Evolutionary conservation across 2,797 vertebrate species (phyloP).

Genomic region (Spondyliosoma cantharus): DNA sequence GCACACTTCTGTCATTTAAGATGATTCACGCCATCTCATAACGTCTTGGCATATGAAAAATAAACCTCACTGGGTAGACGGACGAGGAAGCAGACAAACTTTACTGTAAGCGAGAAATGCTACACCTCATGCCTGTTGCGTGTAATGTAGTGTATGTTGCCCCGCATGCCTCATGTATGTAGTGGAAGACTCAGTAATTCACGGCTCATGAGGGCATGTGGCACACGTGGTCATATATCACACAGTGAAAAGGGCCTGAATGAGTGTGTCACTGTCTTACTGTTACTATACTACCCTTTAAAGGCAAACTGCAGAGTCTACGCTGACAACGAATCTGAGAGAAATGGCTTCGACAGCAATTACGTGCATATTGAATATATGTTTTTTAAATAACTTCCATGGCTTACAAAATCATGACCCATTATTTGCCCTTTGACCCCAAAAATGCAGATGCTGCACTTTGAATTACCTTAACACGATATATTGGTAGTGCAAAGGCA

Average conservation of each 20-base stretch:
- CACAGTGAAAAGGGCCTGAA: background rate
- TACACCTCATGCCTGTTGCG: conserved; percentile 1
- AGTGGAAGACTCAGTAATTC: conserved; percentile 15
- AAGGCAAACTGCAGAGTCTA: no score
- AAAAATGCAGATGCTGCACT: no score
- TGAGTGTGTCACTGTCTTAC: background rate
- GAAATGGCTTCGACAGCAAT: no score
- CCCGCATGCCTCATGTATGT: conserved; percentile 1
- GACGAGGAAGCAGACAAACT: background rate
- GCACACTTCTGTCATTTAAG: conserved; percentile 21
- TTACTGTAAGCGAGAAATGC: background rate
- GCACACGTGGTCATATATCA: background rate
- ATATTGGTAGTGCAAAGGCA: no score
- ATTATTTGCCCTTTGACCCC: no score
- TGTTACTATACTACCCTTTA: background rate
- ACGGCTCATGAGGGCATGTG: conserved; percentile 3
- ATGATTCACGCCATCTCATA: background rate
- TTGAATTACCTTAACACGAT: no score
- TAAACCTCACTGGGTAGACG: conserved; percentile 2
- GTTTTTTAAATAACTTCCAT: no score
- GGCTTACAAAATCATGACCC: no score
- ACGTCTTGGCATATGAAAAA: background rate
- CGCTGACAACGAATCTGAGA: no score
- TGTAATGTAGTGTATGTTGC: background rate
- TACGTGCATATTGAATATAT: no score